phyloP scores from a whole-genome alignment of 2,888 invertebrate species.

The Agrotis exclamationis region DNA sequence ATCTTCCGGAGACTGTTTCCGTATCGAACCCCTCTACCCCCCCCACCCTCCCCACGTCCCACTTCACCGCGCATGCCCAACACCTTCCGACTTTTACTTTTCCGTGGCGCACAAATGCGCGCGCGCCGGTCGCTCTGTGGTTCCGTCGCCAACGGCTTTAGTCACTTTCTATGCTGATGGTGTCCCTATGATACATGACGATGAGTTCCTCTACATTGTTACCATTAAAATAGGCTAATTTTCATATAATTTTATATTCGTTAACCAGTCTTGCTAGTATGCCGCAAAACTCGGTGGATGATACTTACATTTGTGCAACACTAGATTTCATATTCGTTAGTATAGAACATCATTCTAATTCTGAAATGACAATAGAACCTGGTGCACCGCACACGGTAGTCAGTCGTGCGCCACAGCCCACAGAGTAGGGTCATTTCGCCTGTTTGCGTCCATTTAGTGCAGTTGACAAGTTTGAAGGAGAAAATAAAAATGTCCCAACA shows the following conservation, averaged over 20 bases:
- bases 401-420: too few species aligned
- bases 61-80: conserved; percentile 45
- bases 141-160: conserved; percentile 25
- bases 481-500: too few species aligned
- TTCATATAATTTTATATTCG: not conserved
- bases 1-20: conserved; percentile 83
- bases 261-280: not conserved
- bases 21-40: conserved; percentile 66
- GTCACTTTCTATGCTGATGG: conserved; percentile 42
- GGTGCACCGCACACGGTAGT: not conserved
- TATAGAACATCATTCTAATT: not conserved
- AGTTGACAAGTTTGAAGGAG: too few species aligned
- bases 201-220: not conserved
- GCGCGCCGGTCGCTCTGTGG: conserved; percentile 49
- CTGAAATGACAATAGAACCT: not conserved
- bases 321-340: not conserved
- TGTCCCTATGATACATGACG: not conserved
- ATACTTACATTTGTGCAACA: not conserved
- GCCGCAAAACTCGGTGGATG: too few species aligned
- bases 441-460: too few species aligned
- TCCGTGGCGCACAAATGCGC: conserved; percentile 63
- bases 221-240: not conserved
- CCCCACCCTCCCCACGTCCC: conserved; percentile 37
- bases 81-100: conserved; percentile 88
- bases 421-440: too few species aligned